phyloP scores from a whole-genome alignment of 2,113 vertebrate species.

The Meriones unguiculatus region DNA sequence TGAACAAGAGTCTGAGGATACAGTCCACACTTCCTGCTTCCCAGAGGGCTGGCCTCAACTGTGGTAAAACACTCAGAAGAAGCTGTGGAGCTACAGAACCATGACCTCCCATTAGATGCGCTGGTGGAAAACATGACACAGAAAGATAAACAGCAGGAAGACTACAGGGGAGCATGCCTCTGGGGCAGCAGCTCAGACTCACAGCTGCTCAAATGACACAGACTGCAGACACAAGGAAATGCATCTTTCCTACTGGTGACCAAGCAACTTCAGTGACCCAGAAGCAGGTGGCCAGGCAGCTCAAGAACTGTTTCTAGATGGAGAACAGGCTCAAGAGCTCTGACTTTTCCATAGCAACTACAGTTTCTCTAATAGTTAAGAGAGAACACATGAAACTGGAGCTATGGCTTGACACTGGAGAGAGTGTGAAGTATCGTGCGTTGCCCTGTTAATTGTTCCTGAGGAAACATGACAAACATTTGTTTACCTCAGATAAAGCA shows the following conservation, averaged over 20 bases:
- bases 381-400: not conserved
- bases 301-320: not conserved
- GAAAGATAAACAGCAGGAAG: not conserved
- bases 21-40: not conserved
- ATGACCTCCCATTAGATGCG: conserved; percentile 52
- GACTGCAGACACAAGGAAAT: not conserved
- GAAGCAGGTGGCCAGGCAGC: not conserved
- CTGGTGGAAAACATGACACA: conserved; percentile 30
- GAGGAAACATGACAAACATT: not conserved
- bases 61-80: conserved; percentile 25
- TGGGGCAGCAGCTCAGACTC: not conserved
- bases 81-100: not conserved
- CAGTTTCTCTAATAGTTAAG: not conserved
- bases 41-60: conserved; percentile 33
- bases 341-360: not conserved
- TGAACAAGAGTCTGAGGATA: conserved; percentile 39
- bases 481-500: not conserved
- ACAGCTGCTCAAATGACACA: not conserved
- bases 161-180: not conserved
- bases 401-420: not conserved
- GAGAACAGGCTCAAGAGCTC: not conserved
- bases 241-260: not conserved
- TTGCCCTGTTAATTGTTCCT: not conserved
- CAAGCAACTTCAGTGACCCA: not conserved
- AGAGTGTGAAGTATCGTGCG: not conserved